Base-by-base conservation (phyloP, 2,888 invertebrate genomes). In the Copidosoma aretas region DNA sequence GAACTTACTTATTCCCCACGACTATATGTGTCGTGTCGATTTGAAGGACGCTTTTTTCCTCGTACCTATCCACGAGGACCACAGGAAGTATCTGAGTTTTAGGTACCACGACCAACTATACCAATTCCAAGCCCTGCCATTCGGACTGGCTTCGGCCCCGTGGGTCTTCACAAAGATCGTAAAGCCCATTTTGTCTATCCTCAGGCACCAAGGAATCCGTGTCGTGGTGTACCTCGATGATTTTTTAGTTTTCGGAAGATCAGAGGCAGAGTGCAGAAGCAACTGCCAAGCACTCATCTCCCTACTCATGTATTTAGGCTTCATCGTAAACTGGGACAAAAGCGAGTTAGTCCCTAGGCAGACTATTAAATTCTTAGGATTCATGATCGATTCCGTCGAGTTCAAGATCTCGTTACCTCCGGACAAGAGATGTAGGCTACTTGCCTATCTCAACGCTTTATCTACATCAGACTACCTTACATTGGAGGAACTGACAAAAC, bases 21-120 rank as follows among this genome's bases (percentile, higher is more conserved):
- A 39, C 51, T 72, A 56, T 54, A 61, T 74, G 66, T 60, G 62
- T 21, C 64, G 58, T 14, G 19, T 72, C 22, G 72, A 74, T 19
- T 52, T 72, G 1, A 62, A 69, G 24, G 73, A 73, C 17, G 73
- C 75, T 0, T 75, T 73, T 12, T 68, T 70, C 25, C 51, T 70
- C 2, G 54, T 74, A 1, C 32, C 71, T 4, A 53, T 74, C 22
- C 32, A 56, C 52, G 53, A 49, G 21, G 10, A 60, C 2, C 19
- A 12, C 61, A 57, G 64, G 21, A 71, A 68, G 64, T 73, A 54
- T 52, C n/a, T 73, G 14, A 57, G 72, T 14, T 74, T 71, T 52
- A 39, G 21, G 57, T 71, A 61, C 10, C 14, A 41, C 2, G 49
- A 49, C 5, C 59, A 60, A 22, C 15, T 61, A 1, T 73, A 68